Base-by-base conservation (phyloP, 2,888 invertebrate species). In the Sycophila texana region DNA sequence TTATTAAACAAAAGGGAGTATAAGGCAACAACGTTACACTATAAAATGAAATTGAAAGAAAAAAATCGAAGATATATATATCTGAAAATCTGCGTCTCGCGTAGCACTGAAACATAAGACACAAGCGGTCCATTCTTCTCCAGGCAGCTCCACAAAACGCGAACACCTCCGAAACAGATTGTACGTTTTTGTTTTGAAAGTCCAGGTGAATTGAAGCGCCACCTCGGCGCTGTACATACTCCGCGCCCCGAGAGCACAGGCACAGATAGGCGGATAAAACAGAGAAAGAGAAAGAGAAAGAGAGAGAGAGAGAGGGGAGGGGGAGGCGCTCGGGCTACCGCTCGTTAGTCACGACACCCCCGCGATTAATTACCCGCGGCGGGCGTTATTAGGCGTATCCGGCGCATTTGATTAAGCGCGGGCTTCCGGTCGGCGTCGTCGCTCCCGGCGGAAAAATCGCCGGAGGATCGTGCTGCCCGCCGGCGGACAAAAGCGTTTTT, bases 321-420 rank as follows among this genome's bases (percentile, higher is more conserved):
- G 20, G 51, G 30, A 57, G 18, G 14, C 71, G 51, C 63, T 20
- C 16, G 18, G 22, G 75, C 67, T 75, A 76, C 72, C 51, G 73
- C 70, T 80, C 77, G 74, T 80, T 77, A 77, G 30, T 80, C 80
- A 80, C 70, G 49, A 57, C 74, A 61, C 70, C 77, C 74, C 60
- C 80, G 77, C 73, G 65, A 80, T 80, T 80, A 80, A 80, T 80
- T 77, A 74, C 71, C 39, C 61, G 2, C 10, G 10, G 22, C 67
- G 4, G 60, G 30, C 73, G 70, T 79, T 79, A 79, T 79, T 79
- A 79, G 74, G 18, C 39, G 60, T 66, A 79, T 79, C 79, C 74
- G 79, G 70, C 74, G 71, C 26, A 26, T 79, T 74, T 79, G 79
- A 79, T 79, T 79, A 74, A 79, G 63, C 61, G 68, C 30, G 65